Evolutionary conservation across 2,888 invertebrate species (phyloP), one percentile per base, ranked within the genome.

Genomic region (Hymenopus coronatus): DNA sequence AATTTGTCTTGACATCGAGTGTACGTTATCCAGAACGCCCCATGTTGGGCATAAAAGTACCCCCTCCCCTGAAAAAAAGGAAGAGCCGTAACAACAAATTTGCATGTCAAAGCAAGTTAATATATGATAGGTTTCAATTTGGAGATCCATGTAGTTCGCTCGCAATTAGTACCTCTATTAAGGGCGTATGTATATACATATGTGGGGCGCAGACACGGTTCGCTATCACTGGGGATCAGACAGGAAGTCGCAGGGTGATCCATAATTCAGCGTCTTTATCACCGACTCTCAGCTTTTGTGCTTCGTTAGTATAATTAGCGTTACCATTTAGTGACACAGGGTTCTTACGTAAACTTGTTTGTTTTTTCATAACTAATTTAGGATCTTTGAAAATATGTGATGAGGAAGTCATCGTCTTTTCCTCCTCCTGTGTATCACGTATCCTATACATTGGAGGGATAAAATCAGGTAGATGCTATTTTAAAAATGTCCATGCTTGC

Each of bases 81-180:
- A 70, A 25, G 20, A 86, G 28, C 15, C 81, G 54, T 81, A 86
- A 85, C 81, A 86, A 86, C 86, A 28, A 28, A 86, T 86, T 86
- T 86, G 86, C 86, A 86, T 86, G 86, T 86, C 86, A 86, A 86
- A 86, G 86, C 81, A 46, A 28, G 28, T 81, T 86, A 86, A 86
- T 86, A 81, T 81, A 81, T 28, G 54, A 81, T 86, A 86, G 86
- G 86, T 86, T 86, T 86, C 86, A 86, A 86, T 86, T 85, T 86
- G 54, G 70, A 85, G 85, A 85, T 85, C 85, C 85, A 54, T 85
- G 85, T 85, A 46, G 28, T 86, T 81, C 70, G 54, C 30, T 81
- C 4, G 86, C 86, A 81, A 81, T 86, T 86, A 86, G 81, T 70
- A 81, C 81, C 28, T 20, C 85, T 85, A 85, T 85, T 85, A 85